A percentile compares a stretch with the other conserved stretches of the same genome.
phyloP scores from a whole-genome alignment of 2,797 vertebrate species.

The Micropoecilia bifurca region DNA sequence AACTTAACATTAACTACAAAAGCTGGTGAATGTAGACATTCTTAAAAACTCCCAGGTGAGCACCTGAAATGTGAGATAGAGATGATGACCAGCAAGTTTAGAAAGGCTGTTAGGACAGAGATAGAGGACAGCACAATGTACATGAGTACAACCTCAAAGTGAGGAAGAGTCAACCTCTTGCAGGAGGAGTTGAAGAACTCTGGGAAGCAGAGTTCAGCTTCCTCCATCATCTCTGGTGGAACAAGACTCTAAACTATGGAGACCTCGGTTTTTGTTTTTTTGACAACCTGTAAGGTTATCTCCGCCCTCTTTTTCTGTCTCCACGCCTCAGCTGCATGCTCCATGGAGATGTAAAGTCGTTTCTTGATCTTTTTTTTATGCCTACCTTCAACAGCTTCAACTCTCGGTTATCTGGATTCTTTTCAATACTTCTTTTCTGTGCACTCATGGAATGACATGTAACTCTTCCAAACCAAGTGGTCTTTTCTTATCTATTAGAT shows the following conservation, averaged over 20 bases:
- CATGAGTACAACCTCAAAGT: background rate
- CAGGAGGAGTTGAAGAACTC: conserved; percentile 37
- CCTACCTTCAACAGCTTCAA: background rate
- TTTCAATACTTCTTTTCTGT: background rate
- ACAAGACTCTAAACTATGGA: background rate
- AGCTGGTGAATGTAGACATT: background rate
- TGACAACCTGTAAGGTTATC: background rate
- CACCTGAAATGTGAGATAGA: conserved; percentile 16
- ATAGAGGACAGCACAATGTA: conserved; percentile 14
- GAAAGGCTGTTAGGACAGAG: conserved; percentile 12
- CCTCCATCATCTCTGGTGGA: conserved; percentile 4
- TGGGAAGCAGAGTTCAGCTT: conserved; percentile 39
- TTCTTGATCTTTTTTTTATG: background rate
- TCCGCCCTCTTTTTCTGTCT: background rate
- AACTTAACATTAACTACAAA: background rate
- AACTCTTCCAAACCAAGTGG: background rate
- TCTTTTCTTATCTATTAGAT: background rate
- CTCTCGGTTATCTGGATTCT: background rate
- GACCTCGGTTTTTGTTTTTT: background rate
- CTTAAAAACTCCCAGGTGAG: background rate
- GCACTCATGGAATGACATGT: background rate
- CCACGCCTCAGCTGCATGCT: background rate
- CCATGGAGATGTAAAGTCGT: background rate
- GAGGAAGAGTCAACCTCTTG: background rate
- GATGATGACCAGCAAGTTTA: conserved; percentile 32